A percentile compares a stretch with the other conserved stretches of the same genome.
phyloP scores from a whole-genome alignment of 2,888 invertebrate genomes.

The Meta bourneti region DNA sequence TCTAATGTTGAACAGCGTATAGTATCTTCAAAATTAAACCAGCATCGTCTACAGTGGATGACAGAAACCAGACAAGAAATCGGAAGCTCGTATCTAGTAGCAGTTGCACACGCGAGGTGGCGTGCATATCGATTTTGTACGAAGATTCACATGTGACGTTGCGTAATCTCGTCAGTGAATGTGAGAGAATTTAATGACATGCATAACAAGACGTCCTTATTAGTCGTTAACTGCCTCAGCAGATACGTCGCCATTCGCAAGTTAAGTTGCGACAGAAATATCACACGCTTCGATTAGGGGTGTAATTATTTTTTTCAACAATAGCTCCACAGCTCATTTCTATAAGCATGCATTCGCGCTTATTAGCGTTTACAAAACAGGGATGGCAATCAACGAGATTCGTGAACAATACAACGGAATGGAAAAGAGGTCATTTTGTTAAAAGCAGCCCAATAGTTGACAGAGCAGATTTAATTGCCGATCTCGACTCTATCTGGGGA shows the following conservation, averaged over 20 bases:
- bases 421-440: neutral
- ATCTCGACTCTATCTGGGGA: neutral
- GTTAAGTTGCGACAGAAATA: neutral
- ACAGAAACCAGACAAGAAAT: too few relatives aligned
- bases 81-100: too few relatives aligned
- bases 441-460: neutral
- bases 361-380: too few relatives aligned
- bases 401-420: neutral
- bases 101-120: neutral
- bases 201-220: neutral
- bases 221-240: neutral
- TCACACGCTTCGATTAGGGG: neutral
- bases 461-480: too few relatives aligned
- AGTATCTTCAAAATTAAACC: too few relatives aligned
- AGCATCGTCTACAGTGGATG: too few relatives aligned
- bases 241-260: too few relatives aligned
- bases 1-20: too few relatives aligned
- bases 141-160: neutral
- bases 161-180: neutral
- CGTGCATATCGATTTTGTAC: conserved; percentile 21
- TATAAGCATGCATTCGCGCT: too few relatives aligned
- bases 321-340: neutral
- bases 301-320: neutral
- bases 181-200: conserved; percentile 6
- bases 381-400: too few relatives aligned